Percentiles rank a stretch among this genome's conserved stretches.
Conservation (phyloP, 2,888 invertebrate species). For the Eubasilissa splendida region DNA sequence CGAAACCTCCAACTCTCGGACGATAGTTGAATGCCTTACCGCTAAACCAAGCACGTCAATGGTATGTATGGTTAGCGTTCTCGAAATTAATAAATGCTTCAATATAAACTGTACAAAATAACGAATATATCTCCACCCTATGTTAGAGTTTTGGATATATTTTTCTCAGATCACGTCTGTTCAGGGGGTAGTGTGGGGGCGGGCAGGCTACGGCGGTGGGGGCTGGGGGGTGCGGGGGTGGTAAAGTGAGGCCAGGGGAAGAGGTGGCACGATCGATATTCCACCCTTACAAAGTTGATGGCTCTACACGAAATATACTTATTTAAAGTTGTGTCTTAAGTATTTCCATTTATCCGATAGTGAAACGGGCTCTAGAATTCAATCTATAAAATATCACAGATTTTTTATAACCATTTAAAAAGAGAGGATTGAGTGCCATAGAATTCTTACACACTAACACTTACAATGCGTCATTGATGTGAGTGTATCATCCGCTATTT, state of each 20-base stretch:
- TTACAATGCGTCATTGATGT: too few relatives aligned
- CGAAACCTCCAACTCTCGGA: too few relatives aligned
- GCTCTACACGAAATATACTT: conserved; percentile 43
- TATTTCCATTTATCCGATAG: conserved; percentile 28
- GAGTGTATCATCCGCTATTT: too few relatives aligned
- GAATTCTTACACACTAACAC: too few relatives aligned
- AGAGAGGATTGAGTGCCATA: too few relatives aligned
- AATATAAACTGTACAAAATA: neutral
- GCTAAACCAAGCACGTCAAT: too few relatives aligned
- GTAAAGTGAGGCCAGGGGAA: neutral
- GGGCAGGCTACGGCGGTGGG: neutral
- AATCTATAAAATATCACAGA: too few relatives aligned
- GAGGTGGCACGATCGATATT: conserved; percentile 27
- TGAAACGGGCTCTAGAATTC: neutral
- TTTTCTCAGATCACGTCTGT: conserved; percentile 41
- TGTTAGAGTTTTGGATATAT: conserved; percentile 32
- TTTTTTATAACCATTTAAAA: too few relatives aligned
- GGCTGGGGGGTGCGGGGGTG: neutral
- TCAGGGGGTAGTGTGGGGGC: neutral
- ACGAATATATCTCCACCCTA: conserved; percentile 19
- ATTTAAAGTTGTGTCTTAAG: conserved; percentile 35
- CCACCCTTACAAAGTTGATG: conserved; percentile 30
- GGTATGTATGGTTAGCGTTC: too few relatives aligned
- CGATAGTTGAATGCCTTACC: too few relatives aligned
- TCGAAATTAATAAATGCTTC: too few relatives aligned